Conservation (phyloP, 2,888 invertebrate genomes). For the Eupithecia dodoneata region DNA sequence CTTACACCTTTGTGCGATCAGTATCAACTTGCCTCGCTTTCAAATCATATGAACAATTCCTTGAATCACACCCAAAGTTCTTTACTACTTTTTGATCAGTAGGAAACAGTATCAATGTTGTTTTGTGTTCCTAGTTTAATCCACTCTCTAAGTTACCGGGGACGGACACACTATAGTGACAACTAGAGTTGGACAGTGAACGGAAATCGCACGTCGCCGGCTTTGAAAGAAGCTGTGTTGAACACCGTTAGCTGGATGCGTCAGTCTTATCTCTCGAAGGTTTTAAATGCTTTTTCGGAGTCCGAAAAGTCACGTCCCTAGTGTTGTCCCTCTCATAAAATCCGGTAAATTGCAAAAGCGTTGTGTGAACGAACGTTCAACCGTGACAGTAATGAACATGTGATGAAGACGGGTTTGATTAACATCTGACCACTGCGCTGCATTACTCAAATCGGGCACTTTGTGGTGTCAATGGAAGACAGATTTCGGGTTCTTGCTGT, state of each 20-base stretch:
- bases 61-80: neutral
- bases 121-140: neutral
- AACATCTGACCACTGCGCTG: slow-evolving; percentile 59
- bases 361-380: slow-evolving; percentile 50
- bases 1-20: neutral
- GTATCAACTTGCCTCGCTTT: neutral
- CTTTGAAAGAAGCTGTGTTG: slow-evolving; percentile 2
- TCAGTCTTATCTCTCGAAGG: slow-evolving; percentile 23
- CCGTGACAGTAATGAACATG: slow-evolving; percentile 62
- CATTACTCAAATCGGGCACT: slow-evolving; percentile 50
- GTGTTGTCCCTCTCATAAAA: slow-evolving; percentile 40
- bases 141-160: neutral
- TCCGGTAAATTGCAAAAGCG: slow-evolving; percentile 48
- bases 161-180: neutral
- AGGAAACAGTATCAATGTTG: neutral
- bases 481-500: slow-evolving; percentile 29
- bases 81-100: neutral
- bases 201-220: neutral
- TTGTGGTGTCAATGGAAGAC: slow-evolving; percentile 37
- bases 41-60: neutral
- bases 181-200: slow-evolving; percentile 1
- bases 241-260: slow-evolving; percentile 9
- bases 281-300: slow-evolving; percentile 17
- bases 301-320: slow-evolving; percentile 41
- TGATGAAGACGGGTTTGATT: slow-evolving; percentile 63